Percentiles rank a stretch among this genome's conserved stretches.
phyloP scores from a whole-genome alignment of 1,140 invertebrate species.

The Chymomyza costata region DNA sequence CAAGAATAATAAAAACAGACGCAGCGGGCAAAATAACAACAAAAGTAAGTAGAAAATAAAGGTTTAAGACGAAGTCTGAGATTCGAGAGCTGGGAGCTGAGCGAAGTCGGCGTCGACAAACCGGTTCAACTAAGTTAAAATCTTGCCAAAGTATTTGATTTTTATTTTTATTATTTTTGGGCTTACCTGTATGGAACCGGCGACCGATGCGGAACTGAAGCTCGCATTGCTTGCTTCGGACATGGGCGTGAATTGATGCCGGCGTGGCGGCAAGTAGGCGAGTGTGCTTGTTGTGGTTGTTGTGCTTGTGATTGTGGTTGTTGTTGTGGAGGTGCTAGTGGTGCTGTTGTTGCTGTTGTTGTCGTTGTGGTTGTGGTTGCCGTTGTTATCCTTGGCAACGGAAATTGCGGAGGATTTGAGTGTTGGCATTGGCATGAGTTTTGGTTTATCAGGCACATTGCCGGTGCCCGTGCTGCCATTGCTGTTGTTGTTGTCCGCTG shows the following conservation, averaged over 20 bases:
- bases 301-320: neutral
- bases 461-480: slow-evolving; percentile 19
- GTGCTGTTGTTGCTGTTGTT: slow-evolving; percentile 12
- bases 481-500: neutral
- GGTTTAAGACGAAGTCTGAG: too few relatives aligned
- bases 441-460: slow-evolving; percentile 30
- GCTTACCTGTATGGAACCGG: slow-evolving; percentile 74
- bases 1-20: slow-evolving; percentile 65
- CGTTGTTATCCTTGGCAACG: slow-evolving; percentile 26
- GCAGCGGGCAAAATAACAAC: slow-evolving; percentile 20
- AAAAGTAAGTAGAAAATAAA: slow-evolving; percentile 17
- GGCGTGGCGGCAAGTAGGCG: slow-evolving; percentile 15
- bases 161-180: neutral
- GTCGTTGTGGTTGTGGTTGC: slow-evolving; percentile 3
- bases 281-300: neutral
- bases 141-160: slow-evolving; percentile 9
- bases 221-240: slow-evolving; percentile 65
- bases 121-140: neutral
- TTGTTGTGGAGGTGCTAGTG: slow-evolving; percentile 4
- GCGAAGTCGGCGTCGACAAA: neutral
- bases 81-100: neutral
- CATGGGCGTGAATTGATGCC: slow-evolving; percentile 49
- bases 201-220: slow-evolving; percentile 74
- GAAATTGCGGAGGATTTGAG: slow-evolving; percentile 23
- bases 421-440: slow-evolving; percentile 32